Evolutionary conservation across 2,113 vertebrate species (phyloP).

Genomic region (Chamaea fasciata): DNA sequence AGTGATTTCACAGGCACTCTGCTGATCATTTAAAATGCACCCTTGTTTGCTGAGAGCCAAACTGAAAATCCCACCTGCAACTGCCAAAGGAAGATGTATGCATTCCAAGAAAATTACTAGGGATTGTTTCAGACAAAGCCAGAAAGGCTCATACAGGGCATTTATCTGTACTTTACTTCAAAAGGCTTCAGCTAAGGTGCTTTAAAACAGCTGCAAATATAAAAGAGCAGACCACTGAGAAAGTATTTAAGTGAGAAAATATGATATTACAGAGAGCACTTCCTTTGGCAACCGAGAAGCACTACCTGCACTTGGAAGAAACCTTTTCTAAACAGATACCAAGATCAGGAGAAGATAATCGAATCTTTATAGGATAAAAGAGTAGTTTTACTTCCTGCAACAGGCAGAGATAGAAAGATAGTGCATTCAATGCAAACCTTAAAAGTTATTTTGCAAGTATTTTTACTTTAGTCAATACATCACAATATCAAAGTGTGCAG

Average conservation of each 20-base stretch:
- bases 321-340: not conserved
- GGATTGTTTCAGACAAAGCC: not conserved
- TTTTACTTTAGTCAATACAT: not conserved
- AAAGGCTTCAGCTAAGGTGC: not conserved
- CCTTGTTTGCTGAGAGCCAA: not conserved
- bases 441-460: not conserved
- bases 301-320: not conserved
- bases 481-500: not conserved
- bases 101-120: not conserved
- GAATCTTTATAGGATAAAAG: not conserved
- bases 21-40: not conserved
- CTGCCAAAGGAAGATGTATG: not conserved
- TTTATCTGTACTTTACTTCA: not conserved
- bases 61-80: not conserved
- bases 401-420: not conserved
- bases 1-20: not conserved
- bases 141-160: not conserved
- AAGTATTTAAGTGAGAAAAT: not conserved
- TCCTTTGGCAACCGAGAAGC: not conserved
- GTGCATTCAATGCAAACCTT: not conserved
- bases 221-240: not conserved
- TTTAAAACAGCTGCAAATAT: not conserved
- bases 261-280: not conserved
- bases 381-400: not conserved
- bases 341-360: not conserved